Base-by-base conservation (phyloP, 2,113 vertebrate genomes). In the Cricetomys ansorgei region DNA sequence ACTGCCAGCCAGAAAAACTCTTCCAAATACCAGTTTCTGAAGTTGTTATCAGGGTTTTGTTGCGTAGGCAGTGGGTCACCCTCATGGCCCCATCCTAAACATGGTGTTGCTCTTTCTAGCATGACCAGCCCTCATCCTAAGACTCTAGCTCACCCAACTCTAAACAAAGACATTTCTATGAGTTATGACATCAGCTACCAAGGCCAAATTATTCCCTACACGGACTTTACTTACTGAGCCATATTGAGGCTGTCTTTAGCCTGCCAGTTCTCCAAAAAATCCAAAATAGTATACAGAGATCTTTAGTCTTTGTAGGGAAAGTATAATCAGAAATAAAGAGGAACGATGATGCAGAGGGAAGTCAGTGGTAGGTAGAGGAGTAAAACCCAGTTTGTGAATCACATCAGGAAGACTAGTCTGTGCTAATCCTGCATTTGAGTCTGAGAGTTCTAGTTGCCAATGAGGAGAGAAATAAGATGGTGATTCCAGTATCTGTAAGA, bases 311-410 rank as follows among this genome's bases (percentile, higher is more conserved):
- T 87, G 40, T 48, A 80, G 37, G 8, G 37, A 57, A 88, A 90
- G 43, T 94, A 16, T 89, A 83, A 93, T 69, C 81, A 79, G 37
- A 87, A 95, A 29, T 72, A 62, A 53, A 79, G 23, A 73, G 67
- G 19, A 80, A 89, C 88, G 59, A 88, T 43, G 29, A 76, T 84
- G 6, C 17, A 34, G 77, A 94, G 69, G 31, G 11, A 5, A 92
- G 50, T 69, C 25, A 67, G 70, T 34, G 13, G 27, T 50, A 34
- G 34, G 37, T 57, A 43, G 9, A 92, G 23, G 23, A 75, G 79
- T 79, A 45, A 95, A 76, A 29, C 2, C 21, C 69, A 53, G 27
- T 67, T 1, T 93, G 64, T 5, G 48, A 11, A 76, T 69, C 87
- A 11, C 90, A 70, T 23, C 34, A 72, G 70, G 76, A 86, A 91